Conservation (phyloP, 1,140 invertebrate genomes). For the Zophobas atratus region DNA sequence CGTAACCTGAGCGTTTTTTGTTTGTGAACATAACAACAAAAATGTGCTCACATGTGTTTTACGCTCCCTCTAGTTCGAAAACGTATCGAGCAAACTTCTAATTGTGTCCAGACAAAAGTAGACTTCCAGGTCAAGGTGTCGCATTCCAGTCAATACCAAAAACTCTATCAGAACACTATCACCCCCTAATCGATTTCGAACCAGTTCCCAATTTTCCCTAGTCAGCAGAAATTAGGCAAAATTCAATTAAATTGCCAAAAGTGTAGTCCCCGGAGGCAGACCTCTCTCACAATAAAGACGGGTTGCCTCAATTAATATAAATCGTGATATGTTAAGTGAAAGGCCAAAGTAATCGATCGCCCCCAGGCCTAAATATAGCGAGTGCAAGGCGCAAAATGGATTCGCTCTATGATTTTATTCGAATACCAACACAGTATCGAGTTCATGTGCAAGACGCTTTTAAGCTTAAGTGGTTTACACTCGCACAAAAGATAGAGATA, state of each 20-base stretch:
- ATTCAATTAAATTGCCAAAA: slow-evolving; percentile 4
- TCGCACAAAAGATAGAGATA: too few species aligned
- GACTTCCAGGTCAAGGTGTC: too few species aligned
- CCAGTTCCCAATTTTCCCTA: too few species aligned
- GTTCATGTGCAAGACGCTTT: slow-evolving; percentile 5
- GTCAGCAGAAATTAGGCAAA: neutral
- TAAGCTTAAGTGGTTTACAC: slow-evolving; percentile 2
- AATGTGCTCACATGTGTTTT: too few species aligned
- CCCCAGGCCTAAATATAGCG: slow-evolving; percentile 10
- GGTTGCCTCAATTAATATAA: slow-evolving; percentile 19
- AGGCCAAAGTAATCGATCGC: slow-evolving; percentile 12
- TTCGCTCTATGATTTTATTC: slow-evolving; percentile 16
- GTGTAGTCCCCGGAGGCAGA: neutral
- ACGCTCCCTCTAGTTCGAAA: too few species aligned
- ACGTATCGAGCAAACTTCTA: too few species aligned
- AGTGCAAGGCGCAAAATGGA: slow-evolving; percentile 22
- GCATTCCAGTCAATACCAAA: too few species aligned
- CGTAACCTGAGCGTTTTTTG: too few species aligned
- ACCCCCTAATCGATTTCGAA: too few species aligned
- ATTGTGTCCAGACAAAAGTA: too few species aligned
- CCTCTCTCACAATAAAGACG: slow-evolving; percentile 6
- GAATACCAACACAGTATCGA: neutral
- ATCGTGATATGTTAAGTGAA: slow-evolving; percentile 23
- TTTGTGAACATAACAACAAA: too few species aligned
- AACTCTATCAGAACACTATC: too few species aligned